Percentiles rank a stretch among this genome's conserved stretches.
phyloP scores from a whole-genome alignment of 2,113 vertebrate species.

The Tauraco erythrolophus region DNA sequence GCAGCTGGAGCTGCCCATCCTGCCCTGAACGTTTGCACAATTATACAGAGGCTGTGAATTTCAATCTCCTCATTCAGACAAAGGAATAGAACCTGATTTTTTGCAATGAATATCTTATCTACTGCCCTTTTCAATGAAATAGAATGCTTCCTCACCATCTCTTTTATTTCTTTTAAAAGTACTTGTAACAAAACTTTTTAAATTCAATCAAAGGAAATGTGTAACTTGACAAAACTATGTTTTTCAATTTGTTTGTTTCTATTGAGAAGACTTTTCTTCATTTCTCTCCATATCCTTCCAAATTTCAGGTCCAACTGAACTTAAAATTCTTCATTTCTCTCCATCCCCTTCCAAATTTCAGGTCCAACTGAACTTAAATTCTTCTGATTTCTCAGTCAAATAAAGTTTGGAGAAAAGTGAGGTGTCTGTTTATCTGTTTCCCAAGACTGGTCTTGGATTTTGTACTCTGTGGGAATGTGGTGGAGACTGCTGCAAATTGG shows the following conservation, averaged over 20 bases:
- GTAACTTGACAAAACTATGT: neutral
- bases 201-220: neutral
- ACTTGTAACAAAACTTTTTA: neutral
- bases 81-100: neutral
- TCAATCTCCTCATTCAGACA: neutral
- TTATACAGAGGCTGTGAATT: neutral
- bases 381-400: neutral
- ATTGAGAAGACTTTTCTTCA: neutral
- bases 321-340: neutral
- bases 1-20: neutral
- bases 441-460: accelerated
- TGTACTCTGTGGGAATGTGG: neutral
- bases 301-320: neutral
- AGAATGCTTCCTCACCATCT: neutral
- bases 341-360: neutral
- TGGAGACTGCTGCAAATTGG: neutral
- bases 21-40: neutral
- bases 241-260: neutral
- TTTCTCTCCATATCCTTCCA: neutral
- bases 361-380: neutral
- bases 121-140: neutral
- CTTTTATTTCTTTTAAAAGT: neutral
- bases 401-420: neutral
- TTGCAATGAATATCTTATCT: neutral
- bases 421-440: neutral